Conservation (phyloP, 1,140 invertebrate genomes). For the Caerostris extrusa region DNA sequence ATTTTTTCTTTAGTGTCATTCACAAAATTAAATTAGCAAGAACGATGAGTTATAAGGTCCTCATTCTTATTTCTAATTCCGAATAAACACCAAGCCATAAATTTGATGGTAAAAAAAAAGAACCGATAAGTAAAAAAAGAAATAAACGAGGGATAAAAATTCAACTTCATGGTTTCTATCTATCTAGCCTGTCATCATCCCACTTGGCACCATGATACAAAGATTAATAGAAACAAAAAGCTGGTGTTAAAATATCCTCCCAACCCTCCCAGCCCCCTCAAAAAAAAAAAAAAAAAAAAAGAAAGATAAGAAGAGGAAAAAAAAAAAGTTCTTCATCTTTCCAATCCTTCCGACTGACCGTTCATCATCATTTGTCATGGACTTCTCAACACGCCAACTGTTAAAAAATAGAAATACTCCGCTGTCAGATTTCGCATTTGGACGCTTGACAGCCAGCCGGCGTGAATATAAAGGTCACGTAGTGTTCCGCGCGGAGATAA, state of each 20-base stretch:
- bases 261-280: too few relatives aligned
- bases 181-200: background rate
- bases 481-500: constrained; percentile 5
- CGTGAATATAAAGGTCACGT: constrained; percentile 19
- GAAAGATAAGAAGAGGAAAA: too few relatives aligned
- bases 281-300: background rate
- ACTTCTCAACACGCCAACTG: constrained; percentile 1
- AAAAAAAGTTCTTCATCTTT: constrained; percentile 11
- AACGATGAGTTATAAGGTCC: too few relatives aligned
- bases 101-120: background rate
- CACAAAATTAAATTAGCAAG: too few relatives aligned
- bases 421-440: constrained; percentile 18
- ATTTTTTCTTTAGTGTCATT: too few relatives aligned
- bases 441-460: constrained; percentile 12
- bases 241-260: background rate
- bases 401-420: background rate
- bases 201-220: background rate
- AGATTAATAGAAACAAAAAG: background rate
- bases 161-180: background rate
- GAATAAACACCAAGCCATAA: background rate
- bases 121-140: background rate
- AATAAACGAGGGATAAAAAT: background rate
- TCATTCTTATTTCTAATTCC: background rate
- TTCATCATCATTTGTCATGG: background rate
- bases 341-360: background rate